Percentiles rank a stretch among this genome's conserved stretches.
phyloP scores from a whole-genome alignment of 2,797 vertebrate species.

The Leucoraja ocellata region DNA sequence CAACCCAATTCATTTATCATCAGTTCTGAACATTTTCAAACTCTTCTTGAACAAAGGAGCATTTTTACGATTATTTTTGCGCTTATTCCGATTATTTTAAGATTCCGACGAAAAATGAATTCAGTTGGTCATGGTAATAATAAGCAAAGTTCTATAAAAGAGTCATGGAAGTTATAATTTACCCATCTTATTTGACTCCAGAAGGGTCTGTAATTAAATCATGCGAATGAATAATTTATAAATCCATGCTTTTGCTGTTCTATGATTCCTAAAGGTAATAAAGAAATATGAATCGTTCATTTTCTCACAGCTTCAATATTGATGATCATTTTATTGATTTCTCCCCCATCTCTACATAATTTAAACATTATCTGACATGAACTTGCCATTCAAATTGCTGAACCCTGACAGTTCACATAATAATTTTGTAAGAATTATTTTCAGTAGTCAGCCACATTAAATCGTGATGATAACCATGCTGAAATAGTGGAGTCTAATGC shows the following conservation, averaged over 20 bases:
- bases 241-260: neutral
- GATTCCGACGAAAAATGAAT: slow-evolving; percentile 13
- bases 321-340: slow-evolving; percentile 31
- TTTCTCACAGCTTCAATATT: slow-evolving; percentile 29
- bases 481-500: neutral
- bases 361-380: slow-evolving; percentile 28
- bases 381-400: slow-evolving; percentile 27
- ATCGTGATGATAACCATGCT: neutral
- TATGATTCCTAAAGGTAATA: slow-evolving; percentile 35
- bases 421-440: slow-evolving; percentile 26
- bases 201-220: slow-evolving; percentile 38
- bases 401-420: slow-evolving; percentile 17
- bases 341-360: neutral
- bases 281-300: slow-evolving; percentile 32
- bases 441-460: neutral
- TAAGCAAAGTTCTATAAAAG: neutral
- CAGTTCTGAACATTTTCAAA: too few species aligned
- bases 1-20: neutral
- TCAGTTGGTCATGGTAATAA: neutral
- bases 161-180: slow-evolving; percentile 32
- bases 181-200: neutral
- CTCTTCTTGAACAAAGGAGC: neutral
- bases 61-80: neutral
- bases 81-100: neutral
- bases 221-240: slow-evolving; percentile 35